Evolutionary conservation across 2,113 vertebrate genomes (phyloP).

Genomic region (Lepisosteus oculatus): DNA sequence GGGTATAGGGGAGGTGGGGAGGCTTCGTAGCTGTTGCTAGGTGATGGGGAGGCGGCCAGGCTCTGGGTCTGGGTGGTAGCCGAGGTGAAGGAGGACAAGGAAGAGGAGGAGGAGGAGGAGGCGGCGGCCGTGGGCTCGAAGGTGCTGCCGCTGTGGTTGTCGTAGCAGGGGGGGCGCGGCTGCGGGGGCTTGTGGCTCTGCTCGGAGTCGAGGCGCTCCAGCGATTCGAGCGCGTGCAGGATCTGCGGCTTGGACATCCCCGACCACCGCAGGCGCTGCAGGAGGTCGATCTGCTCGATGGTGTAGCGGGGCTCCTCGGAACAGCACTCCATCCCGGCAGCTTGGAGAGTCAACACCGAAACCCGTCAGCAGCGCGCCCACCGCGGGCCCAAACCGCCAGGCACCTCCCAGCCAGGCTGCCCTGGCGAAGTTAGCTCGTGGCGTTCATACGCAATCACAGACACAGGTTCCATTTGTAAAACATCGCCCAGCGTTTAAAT

Average conservation of each 20-base stretch:
- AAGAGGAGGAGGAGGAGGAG: constrained; percentile 62
- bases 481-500: no score
- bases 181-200: constrained; percentile 32
- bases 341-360: constrained; percentile 28
- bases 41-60: constrained; percentile 67
- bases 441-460: no score
- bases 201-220: constrained; percentile 72
- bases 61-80: constrained; percentile 74
- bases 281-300: constrained; percentile 77
- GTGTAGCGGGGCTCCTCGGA: constrained; percentile 75
- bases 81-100: constrained; percentile 67
- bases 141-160: constrained; percentile 50
- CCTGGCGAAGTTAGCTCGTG: no score
- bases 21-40: constrained; percentile 75
- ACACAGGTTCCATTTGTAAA: no score
- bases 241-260: constrained; percentile 79
- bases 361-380: no score
- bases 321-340: constrained; percentile 70
- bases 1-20: constrained; percentile 72
- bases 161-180: constrained; percentile 52
- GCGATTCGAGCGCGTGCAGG: constrained; percentile 71
- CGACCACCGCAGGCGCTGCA: constrained; percentile 71
- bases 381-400: no score
- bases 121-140: constrained; percentile 52
- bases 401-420: no score